phyloP scores from a whole-genome alignment of 92 coral and sea anemone genomes.

The Nematostella vectensis region DNA sequence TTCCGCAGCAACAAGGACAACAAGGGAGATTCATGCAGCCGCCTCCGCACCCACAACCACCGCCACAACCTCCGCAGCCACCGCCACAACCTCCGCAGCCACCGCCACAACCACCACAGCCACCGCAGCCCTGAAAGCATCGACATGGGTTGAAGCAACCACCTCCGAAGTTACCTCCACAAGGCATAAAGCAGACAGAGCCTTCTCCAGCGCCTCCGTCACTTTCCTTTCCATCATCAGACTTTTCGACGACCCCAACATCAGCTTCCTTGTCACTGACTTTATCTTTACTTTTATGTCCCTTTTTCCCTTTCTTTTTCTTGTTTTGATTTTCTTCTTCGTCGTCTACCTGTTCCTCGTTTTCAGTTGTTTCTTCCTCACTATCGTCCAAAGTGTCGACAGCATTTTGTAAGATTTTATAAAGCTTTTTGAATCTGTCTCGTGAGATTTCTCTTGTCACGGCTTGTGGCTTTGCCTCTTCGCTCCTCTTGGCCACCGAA shows the following conservation, averaged over 20 bases:
- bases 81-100: conserved; percentile 34
- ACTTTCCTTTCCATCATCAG: neutral
- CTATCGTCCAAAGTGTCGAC: conserved; percentile 26
- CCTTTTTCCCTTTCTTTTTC: conserved; percentile 1
- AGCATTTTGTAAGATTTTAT: conserved; percentile 47
- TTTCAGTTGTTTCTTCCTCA: conserved; percentile 25
- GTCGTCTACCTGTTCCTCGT: conserved; percentile 7
- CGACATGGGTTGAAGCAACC: conserved; percentile 24
- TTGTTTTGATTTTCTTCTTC: conserved; percentile 1
- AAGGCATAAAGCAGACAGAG: conserved; percentile 58
- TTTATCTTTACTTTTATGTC: conserved; percentile 1
- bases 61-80: conserved; percentile 41
- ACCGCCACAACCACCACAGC: conserved; percentile 68
- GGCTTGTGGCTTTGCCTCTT: conserved; percentile 48
- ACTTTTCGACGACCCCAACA: neutral
- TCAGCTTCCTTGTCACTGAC: conserved; percentile 3
- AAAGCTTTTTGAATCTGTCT: conserved; percentile 41
- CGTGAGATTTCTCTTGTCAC: conserved; percentile 48
- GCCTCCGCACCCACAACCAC: conserved; percentile 59
- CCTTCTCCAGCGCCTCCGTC: conserved; percentile 21
- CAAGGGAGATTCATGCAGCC: conserved; percentile 60
- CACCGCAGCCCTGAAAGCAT: conserved; percentile 15
- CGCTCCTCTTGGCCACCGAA: conserved; percentile 59
- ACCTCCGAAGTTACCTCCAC: conserved; percentile 48
- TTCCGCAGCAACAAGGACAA: conserved; percentile 62